Percentiles rank a stretch among this genome's conserved stretches.
These are phyloP conservation scores for Entomobrya proxima DNA, from an alignment of 2,888 invertebrate species.

Conservation along the genomic window DNA sequence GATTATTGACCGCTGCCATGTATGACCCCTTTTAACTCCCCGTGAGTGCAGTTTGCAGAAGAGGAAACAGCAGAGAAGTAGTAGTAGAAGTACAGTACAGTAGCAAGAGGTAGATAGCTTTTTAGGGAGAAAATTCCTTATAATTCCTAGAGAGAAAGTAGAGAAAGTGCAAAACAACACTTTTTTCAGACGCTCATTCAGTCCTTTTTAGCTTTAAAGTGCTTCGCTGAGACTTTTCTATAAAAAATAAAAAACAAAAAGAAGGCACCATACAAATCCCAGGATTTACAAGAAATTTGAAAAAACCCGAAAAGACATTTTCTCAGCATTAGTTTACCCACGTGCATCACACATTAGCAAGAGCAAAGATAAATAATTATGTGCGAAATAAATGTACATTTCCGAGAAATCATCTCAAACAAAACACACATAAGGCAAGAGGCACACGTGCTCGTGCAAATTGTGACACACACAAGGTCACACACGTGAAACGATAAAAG, in stretches of 20 bases:
- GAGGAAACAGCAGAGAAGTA: slow-evolving; percentile 15
- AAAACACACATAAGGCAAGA: too few relatives aligned
- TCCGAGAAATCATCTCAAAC: too few relatives aligned
- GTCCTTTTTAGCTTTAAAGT: slow-evolving; percentile 49
- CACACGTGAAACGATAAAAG: too few relatives aligned
- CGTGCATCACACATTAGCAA: background rate
- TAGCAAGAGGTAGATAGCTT: slow-evolving; percentile 11
- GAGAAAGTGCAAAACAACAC: slow-evolving; percentile 58
- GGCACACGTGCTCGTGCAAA: too few relatives aligned
- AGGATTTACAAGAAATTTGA: background rate
- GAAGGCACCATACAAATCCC: slow-evolving; percentile 29
- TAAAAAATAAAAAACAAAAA: slow-evolving; percentile 31
- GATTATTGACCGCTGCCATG: slow-evolving; percentile 26
- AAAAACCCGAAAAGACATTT: background rate
- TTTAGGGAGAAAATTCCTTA: slow-evolving; percentile 13
- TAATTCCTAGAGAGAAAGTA: slow-evolving; percentile 54
- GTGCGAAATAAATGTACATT: too few relatives aligned
- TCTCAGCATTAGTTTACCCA: background rate
- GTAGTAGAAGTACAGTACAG: slow-evolving; percentile 17
- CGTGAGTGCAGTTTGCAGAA: background rate
- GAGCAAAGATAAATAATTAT: too few relatives aligned
- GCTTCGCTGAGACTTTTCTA: slow-evolving; percentile 39
- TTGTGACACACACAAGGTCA: too few relatives aligned
- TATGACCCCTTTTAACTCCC: background rate
- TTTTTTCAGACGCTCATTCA: slow-evolving; percentile 61